Percentiles rank a stretch among this genome's conserved stretches.
Conservation (phyloP, 1,140 invertebrate genomes). For the Sycophaga agraensis region DNA sequence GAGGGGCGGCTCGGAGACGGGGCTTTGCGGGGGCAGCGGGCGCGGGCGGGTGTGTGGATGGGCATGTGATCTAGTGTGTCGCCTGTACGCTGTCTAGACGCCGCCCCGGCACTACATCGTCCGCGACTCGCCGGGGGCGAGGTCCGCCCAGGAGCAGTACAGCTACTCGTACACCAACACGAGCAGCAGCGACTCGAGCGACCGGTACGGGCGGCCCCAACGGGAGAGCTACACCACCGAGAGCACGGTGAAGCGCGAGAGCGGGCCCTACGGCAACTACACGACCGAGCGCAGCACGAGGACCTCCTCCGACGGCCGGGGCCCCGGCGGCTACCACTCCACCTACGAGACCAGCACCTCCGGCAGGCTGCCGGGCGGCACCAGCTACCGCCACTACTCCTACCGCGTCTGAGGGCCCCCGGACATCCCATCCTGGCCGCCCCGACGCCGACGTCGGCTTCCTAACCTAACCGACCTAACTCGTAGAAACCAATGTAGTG, state of each 20-base stretch:
- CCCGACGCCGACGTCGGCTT: too few species aligned
- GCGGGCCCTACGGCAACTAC: slow-evolving; percentile 67
- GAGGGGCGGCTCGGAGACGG: too few species aligned
- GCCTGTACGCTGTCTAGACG: slow-evolving; percentile 61
- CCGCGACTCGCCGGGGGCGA: slow-evolving; percentile 72
- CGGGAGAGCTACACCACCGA: slow-evolving; percentile 63
- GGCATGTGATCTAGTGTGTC: too few species aligned
- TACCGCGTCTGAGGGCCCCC: slow-evolving; percentile 72
- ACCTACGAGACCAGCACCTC: slow-evolving; percentile 75
- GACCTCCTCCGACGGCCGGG: slow-evolving; percentile 64
- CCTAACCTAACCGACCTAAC: too few species aligned
- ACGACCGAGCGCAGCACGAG: slow-evolving; percentile 71
- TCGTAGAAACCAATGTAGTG: too few species aligned
- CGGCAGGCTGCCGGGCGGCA: slow-evolving; percentile 77
- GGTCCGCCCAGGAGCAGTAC: slow-evolving; percentile 75
- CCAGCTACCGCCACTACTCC: slow-evolving; percentile 79
- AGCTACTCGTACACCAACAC: slow-evolving; percentile 76
- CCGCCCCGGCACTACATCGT: slow-evolving; percentile 80
- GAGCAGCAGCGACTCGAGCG: slow-evolving; percentile 56
- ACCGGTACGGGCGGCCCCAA: slow-evolving; percentile 62
- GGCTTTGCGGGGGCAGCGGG: too few species aligned
- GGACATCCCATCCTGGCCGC: not conserved
- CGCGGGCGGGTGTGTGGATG: too few species aligned
- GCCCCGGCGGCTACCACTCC: slow-evolving; percentile 74
- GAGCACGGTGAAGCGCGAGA: slow-evolving; percentile 68